A percentile compares a stretch with the other conserved stretches of the same genome.
Evolutionary conservation across 2,113 vertebrate species (phyloP).

Genomic region (Typhlomys cinereus): DNA sequence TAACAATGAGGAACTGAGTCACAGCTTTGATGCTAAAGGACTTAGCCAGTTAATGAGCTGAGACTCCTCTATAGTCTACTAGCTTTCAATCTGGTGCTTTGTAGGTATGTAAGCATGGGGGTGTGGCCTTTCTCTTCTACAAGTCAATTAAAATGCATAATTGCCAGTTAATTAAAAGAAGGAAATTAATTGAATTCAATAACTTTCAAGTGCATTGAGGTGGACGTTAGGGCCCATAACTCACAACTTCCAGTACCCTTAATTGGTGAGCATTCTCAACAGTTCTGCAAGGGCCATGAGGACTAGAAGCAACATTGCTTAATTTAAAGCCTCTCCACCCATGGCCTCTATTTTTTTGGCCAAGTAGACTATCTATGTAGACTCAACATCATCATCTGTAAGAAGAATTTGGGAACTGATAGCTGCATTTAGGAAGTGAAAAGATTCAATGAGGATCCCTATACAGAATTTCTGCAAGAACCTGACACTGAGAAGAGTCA

Average conservation of each 20-base stretch:
- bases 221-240: neutral
- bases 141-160: neutral
- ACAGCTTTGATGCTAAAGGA: conserved; percentile 36
- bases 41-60: neutral
- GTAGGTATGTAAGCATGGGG: neutral
- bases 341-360: neutral
- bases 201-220: neutral
- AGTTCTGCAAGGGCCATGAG: neutral
- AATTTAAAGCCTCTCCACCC: neutral
- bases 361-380: neutral
- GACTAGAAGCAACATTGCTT: neutral
- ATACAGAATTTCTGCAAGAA: neutral
- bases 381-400: neutral
- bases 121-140: neutral
- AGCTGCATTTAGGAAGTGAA: neutral
- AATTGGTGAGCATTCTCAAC: neutral
- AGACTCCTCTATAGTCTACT: neutral
- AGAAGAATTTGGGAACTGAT: neutral
- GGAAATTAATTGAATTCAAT: conserved; percentile 52
- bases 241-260: conserved; percentile 4
- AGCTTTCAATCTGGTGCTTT: neutral
- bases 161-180: conserved; percentile 54
- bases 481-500: neutral
- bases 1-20: neutral
- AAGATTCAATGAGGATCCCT: neutral